Conservation (phyloP, 2,888 invertebrate species). For the Cataglyphis albicans region DNA sequence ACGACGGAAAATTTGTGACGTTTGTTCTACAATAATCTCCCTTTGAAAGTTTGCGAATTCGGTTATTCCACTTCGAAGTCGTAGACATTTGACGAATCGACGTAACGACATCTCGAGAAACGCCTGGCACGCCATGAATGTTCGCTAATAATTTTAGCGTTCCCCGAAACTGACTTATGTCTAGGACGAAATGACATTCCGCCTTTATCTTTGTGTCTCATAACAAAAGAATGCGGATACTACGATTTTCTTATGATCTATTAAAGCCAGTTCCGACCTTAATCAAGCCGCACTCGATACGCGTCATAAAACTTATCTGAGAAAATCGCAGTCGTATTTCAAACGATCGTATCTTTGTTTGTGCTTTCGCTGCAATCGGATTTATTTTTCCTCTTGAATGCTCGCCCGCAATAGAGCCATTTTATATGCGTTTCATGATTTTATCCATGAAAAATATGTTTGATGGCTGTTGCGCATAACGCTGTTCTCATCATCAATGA, state of each 20-base stretch:
- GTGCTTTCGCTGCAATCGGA: conserved; percentile 15
- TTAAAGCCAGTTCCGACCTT: conserved; percentile 67
- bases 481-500: not conserved
- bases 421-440: not conserved
- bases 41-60: conserved; percentile 31
- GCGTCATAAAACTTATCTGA: conserved; percentile 66
- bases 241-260: conserved; percentile 62
- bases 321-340: conserved; percentile 30
- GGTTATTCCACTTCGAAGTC: conserved; percentile 50
- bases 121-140: conserved; percentile 11
- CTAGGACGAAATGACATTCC: conserved; percentile 50
- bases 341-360: conserved; percentile 60
- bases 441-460: conserved; percentile 27
- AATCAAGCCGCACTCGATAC: conserved; percentile 56
- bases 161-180: conserved; percentile 61
- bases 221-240: conserved; percentile 55
- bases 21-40: not conserved
- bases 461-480: not conserved
- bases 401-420: not conserved
- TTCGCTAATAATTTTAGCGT: conserved; percentile 34
- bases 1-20: conserved; percentile 23
- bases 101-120: conserved; percentile 31
- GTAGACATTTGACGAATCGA: conserved; percentile 54
- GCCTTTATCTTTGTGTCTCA: conserved; percentile 57
- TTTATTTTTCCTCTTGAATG: conserved; percentile 23